Conservation (phyloP, 2,113 vertebrate species). For the Dicerorhinus sumatrensis region DNA sequence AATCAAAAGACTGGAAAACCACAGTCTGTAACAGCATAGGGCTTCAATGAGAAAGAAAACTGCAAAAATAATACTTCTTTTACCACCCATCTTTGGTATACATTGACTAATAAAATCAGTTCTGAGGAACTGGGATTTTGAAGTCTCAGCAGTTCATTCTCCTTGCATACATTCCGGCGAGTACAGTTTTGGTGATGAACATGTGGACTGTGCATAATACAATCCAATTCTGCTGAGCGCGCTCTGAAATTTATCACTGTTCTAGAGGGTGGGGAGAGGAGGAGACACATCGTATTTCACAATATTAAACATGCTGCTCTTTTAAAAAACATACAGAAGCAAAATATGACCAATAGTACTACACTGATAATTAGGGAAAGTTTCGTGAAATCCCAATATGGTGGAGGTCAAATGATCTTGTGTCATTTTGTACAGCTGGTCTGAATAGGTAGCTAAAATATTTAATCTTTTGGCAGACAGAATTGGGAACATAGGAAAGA, state of each 20-base stretch:
- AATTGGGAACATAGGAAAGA: not conserved
- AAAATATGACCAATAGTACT: not conserved
- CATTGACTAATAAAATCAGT: slow-evolving; percentile 68
- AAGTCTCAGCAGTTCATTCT: slow-evolving; percentile 72
- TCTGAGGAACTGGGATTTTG: slow-evolving; percentile 59
- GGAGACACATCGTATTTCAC: slow-evolving; percentile 55
- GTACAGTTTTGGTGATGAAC: slow-evolving; percentile 40
- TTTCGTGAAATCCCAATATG: not conserved
- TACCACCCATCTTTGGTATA: slow-evolving; percentile 44
- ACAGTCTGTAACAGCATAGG: not conserved
- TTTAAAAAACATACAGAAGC: slow-evolving; percentile 27
- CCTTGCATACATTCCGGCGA: slow-evolving; percentile 54
- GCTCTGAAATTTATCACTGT: slow-evolving; percentile 72
- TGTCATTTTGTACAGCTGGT: not conserved
- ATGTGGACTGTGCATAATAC: slow-evolving; percentile 38
- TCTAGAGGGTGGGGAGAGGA: slow-evolving; percentile 33
- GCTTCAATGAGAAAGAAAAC: not conserved
- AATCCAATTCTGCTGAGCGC: slow-evolving; percentile 73
- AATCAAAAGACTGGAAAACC: not conserved
- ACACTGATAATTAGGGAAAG: not conserved
- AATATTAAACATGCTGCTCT: slow-evolving; percentile 63
- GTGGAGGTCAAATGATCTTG: not conserved
- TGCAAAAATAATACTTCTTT: slow-evolving; percentile 48
- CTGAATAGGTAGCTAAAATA: not conserved
- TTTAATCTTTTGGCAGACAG: not conserved